A percentile compares a stretch with the other conserved stretches of the same genome.
Conservation (phyloP, 2,797 vertebrate species). For the Holocentrus rufus region DNA sequence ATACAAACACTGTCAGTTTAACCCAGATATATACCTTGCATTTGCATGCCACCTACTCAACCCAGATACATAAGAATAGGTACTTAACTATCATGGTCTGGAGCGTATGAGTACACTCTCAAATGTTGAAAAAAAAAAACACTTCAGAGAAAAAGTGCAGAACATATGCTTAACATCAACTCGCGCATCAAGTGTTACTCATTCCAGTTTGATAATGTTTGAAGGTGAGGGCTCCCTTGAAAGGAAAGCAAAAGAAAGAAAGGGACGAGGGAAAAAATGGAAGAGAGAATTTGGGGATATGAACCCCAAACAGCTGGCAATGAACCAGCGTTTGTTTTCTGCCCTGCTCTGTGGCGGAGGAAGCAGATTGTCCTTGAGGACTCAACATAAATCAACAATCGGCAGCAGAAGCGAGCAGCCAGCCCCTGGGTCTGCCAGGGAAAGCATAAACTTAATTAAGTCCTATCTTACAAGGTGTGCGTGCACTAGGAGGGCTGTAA, state of each 20-base stretch:
- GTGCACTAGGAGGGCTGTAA: slow-evolving; percentile 68
- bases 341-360: slow-evolving; percentile 53
- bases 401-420: slow-evolving; percentile 62
- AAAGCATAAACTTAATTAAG: slow-evolving; percentile 85
- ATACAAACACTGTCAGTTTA: slow-evolving; percentile 4
- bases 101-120: neutral
- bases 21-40: slow-evolving; percentile 2
- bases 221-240: slow-evolving; percentile 17
- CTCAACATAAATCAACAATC: slow-evolving; percentile 78
- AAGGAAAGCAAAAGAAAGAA: slow-evolving; percentile 10
- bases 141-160: slow-evolving; percentile 1
- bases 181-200: slow-evolving; percentile 15
- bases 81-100: neutral
- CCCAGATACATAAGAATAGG: slow-evolving; percentile 3
- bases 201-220: slow-evolving; percentile 23
- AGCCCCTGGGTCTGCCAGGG: slow-evolving; percentile 74
- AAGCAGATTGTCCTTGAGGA: slow-evolving; percentile 78
- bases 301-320: slow-evolving; percentile 63
- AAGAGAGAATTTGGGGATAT: slow-evolving; percentile 42
- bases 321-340: slow-evolving; percentile 63
- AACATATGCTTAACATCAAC: neutral
- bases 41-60: neutral
- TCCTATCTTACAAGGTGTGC: slow-evolving; percentile 79
- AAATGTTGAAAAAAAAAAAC: slow-evolving; percentile 9
- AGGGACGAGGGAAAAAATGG: neutral